Evolutionary conservation across 1,140 invertebrate species (phyloP), one percentile per base, ranked within the genome.

Genomic region (Ganaspis sp.): DNA sequence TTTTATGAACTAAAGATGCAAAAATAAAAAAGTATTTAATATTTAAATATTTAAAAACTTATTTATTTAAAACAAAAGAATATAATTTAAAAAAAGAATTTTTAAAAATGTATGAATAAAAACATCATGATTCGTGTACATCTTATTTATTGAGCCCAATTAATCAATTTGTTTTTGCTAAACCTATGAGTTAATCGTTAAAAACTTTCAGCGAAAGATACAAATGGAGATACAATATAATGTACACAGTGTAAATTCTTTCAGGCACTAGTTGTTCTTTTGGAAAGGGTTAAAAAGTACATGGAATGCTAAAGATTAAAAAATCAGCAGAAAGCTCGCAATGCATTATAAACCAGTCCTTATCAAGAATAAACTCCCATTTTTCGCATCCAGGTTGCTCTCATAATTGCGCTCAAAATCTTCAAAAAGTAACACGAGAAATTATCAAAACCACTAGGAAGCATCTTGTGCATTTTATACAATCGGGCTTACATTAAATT

Each of bases 191-290:
- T 78, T 76, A 23, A 79, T 82, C 23, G 79, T 77, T 82, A 82
- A 82, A 82, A 79, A 79, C 75, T 82, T 82, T 82, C 77, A 75
- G 80, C 77, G 77, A 72, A 77, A 54, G 75, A 79, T 73, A 74
- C 77, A 79, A 82, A 72, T 78, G 81, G 75, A 79, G 58, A 64
- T 29, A 58, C 19, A 21, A 74, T 82, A 79, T 78, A 79, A 77
- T 82, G 75, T 75, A 79, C 75, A 72, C 75, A 79, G 77, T 76
- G 74, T 79, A 73, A 79, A 79, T 79, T 78, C 75, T 82, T 82
- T 82, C 78, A 82, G 81, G 81, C 81, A 82, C 81, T 82, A 82
- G 77, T 82, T 72, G 73, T 82, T 82, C 72, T 79, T 74, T 72
- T 82, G 74, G 71, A 75, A 79, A 71, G 72, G 79, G 70, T 79